Conservation (phyloP, 2,113 vertebrate genomes). For the Epinephelus moara region DNA sequence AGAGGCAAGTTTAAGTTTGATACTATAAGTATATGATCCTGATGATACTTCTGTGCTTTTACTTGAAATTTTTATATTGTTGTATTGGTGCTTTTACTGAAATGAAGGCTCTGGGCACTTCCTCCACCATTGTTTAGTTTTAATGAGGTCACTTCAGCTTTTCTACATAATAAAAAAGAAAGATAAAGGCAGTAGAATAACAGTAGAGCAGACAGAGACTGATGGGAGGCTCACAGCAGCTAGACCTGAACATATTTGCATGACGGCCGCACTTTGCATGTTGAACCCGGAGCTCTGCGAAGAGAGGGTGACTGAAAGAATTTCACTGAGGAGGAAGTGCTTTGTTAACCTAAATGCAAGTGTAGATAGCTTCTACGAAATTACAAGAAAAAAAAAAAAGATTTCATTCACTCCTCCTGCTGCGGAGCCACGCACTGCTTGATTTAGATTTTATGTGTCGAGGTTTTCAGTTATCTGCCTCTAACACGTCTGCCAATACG, state of each 20-base stretch:
- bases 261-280: conserved; percentile 68
- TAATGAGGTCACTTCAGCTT: not conserved
- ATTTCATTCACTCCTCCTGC: not conserved
- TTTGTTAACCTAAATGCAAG: conserved; percentile 23
- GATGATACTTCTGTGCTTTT: not conserved
- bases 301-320: not conserved
- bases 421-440: not conserved
- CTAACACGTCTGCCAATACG: not conserved
- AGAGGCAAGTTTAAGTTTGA: too few relatives aligned
- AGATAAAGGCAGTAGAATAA: not conserved
- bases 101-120: not conserved
- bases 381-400: not conserved
- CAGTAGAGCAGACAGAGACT: conserved; percentile 14
- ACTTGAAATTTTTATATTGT: not conserved
- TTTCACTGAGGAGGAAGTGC: conserved; percentile 11
- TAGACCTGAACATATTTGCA: conserved; percentile 70
- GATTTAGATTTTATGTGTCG: not conserved
- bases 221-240: not conserved
- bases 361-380: not conserved
- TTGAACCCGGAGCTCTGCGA: conserved; percentile 2
- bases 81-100: not conserved
- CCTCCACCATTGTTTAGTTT: not conserved
- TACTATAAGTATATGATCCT: not conserved
- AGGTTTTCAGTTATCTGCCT: not conserved
- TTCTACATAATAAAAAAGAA: not conserved